A percentile compares a stretch with the other conserved stretches of the same genome.
Evolutionary conservation across 1,140 invertebrate genomes (phyloP).

Genomic region (Brachionus sp.): DNA sequence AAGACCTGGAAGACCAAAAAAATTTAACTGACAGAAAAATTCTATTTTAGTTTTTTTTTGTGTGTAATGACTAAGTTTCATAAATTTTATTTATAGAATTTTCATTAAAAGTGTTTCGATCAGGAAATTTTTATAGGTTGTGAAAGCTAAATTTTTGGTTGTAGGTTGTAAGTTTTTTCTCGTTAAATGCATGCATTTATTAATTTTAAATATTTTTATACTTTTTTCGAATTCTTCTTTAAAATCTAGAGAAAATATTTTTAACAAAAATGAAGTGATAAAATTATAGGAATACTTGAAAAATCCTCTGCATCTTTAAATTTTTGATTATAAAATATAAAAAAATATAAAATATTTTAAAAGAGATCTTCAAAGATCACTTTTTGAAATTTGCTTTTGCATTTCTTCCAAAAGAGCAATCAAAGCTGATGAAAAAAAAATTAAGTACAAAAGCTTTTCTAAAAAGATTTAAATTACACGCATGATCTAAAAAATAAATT

Average conservation of each 20-base stretch:
- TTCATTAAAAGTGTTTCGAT: too few species aligned
- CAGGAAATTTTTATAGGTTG: too few species aligned
- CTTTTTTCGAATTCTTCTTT: background rate
- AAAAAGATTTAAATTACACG: background rate
- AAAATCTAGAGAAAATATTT: background rate
- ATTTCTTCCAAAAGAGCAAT: background rate
- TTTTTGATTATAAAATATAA: background rate
- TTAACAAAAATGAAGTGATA: background rate
- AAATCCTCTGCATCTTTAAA: background rate
- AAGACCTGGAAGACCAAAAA: too few species aligned
- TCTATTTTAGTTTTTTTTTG: too few species aligned
- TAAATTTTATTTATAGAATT: too few species aligned
- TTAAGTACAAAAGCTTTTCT: background rate
- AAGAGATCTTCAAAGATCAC: background rate
- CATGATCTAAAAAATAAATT: background rate
- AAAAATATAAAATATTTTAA: background rate
- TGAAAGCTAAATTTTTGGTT: too few species aligned
- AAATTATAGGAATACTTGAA: background rate
- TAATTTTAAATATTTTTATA: background rate
- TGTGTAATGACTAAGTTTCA: too few species aligned
- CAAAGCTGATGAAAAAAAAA: background rate
- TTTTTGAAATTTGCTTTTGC: background rate
- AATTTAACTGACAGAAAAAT: too few species aligned
- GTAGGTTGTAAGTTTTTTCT: too few species aligned
- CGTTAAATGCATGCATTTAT: background rate